Base-by-base conservation (phyloP, 2,888 invertebrate genomes). In the Andrena marginata region DNA sequence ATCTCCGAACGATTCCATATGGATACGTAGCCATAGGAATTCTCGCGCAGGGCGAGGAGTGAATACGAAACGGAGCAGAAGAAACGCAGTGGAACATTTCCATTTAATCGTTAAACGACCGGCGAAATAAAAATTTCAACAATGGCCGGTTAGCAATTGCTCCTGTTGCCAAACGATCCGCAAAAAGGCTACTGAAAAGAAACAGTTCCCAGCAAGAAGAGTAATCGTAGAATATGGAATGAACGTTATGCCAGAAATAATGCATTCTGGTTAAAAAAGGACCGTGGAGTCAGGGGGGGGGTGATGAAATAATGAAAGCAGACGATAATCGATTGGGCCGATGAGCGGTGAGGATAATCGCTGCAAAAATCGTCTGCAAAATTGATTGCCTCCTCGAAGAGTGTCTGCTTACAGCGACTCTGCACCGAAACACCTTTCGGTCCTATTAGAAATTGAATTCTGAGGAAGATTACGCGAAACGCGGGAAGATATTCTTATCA, bases 61-160 rank as follows among this genome's bases (percentile, higher is more conserved):
- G 42, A 16, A 42, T 16, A 42, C 23, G 23, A 23, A 26, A 29
- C 8, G 29, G 13, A 29, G 48, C 65, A 16, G n/a, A 48, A n/a
- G 49, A 29, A 49, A 64, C 35, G 48, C 26, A 7, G n/a, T 35
- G 42, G 23, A 63, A 33, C 42, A 35, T 23, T 23, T 16, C 23
- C 10, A 16, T 49, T 65, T n/a, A 65, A 49, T 67, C 26, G 49
- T 63, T 33, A 20, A 63, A 35, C 62, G 10, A 20, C 62, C 7
- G 2, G 2, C 3, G 29, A 49, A 26, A 49, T 23, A 23, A 54
- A 20, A 54, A 8, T 20, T 20, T 2, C 54, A 26, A 56, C 56
- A 26, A 23, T 23, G 23, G 16, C 16, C 16, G 42, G 42, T 5
- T 42, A 42, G 16, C 42, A 42, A 42, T 42, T 16, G 42, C 42